These are phyloP conservation scores for Caradrina kadenii DNA, from an alignment of 2,888 invertebrate species.

Conservation along the genomic window DNA sequence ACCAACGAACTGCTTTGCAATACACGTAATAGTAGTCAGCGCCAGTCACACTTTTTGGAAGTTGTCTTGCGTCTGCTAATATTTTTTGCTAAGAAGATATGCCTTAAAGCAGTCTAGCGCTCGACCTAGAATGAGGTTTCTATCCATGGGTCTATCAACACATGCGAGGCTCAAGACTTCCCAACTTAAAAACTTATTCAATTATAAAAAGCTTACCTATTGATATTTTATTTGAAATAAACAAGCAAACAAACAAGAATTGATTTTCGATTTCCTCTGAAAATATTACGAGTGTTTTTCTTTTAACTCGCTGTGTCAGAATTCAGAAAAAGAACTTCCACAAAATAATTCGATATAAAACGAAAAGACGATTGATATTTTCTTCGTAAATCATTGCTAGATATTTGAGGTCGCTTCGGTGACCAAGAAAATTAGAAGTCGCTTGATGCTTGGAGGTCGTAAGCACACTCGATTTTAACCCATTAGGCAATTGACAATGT, in stretches of 20 bases:
- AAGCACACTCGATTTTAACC: conserved; percentile 44
- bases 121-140: too few species aligned
- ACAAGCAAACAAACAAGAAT: background rate
- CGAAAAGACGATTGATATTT: background rate
- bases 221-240: background rate
- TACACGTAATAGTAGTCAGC: too few species aligned
- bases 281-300: background rate
- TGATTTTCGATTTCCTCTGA: background rate
- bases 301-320: background rate
- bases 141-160: too few species aligned
- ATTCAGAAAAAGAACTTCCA: background rate
- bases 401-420: background rate
- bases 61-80: too few species aligned
- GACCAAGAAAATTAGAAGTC: background rate
- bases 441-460: background rate
- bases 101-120: too few species aligned
- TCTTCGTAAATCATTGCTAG: background rate
- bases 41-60: too few species aligned
- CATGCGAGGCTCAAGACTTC: too few species aligned
- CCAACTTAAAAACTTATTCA: background rate
- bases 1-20: too few species aligned
- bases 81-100: too few species aligned
- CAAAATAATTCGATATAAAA: background rate
- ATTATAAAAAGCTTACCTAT: background rate
- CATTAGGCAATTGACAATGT: conserved; percentile 67